These are phyloP conservation scores for Acanthosepion lycidas DNA, from an alignment of 2,888 invertebrate genomes.

Conservation along the genomic window DNA sequence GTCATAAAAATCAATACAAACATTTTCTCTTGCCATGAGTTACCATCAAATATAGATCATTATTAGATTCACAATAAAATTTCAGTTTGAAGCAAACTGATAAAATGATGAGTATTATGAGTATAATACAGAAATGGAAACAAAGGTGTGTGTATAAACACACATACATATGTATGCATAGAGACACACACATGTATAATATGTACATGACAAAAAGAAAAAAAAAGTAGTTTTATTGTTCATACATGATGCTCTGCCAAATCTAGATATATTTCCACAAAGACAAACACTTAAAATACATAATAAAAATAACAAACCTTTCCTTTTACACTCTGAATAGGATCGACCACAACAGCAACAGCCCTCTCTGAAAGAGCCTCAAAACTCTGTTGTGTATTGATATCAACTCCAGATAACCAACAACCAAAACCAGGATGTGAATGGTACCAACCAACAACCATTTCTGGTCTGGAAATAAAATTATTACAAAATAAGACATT, in stretches of 20 bases:
- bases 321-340: constrained; percentile 99
- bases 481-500: too few relatives aligned
- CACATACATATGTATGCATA: too few relatives aligned
- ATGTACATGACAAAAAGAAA: too few relatives aligned
- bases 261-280: background rate
- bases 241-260: too few relatives aligned
- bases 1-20: background rate
- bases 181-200: background rate
- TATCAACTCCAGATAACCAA: constrained; percentile 98
- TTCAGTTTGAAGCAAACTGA: too few relatives aligned
- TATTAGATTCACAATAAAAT: background rate
- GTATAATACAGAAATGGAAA: too few relatives aligned
- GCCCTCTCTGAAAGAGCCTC: constrained; percentile 98
- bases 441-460: constrained; percentile 99
- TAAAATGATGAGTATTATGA: too few relatives aligned
- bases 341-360: constrained; percentile 99
- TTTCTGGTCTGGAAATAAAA: constrained; percentile 85
- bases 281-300: background rate
- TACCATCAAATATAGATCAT: background rate
- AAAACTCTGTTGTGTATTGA: constrained; percentile 99
- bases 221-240: too few relatives aligned
- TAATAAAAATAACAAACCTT: constrained; percentile 66
- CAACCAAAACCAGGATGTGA: constrained; percentile 99
- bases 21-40: background rate
- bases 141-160: background rate